phyloP scores from a whole-genome alignment of 2,888 invertebrate genomes.

The Cataglyphis altisquamis region DNA sequence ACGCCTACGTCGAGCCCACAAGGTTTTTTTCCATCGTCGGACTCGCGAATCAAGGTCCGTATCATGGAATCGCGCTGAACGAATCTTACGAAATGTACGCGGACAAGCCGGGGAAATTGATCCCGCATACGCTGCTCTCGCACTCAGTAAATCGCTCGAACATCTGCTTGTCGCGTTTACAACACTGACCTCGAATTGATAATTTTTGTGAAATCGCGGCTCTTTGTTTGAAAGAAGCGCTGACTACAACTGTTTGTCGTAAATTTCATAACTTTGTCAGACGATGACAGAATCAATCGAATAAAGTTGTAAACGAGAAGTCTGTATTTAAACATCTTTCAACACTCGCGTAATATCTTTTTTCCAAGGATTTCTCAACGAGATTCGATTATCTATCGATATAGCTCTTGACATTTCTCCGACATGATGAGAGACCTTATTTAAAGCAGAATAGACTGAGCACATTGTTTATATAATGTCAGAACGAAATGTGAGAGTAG shows the following conservation, averaged over 20 bases:
- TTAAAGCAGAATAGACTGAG: background rate
- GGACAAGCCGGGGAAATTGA: conserved; percentile 56
- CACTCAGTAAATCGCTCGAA: conserved; percentile 37
- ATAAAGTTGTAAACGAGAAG: background rate
- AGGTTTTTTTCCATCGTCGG: conserved; percentile 67
- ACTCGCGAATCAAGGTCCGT: conserved; percentile 21
- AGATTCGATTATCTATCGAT: background rate
- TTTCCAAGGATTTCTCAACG: background rate
- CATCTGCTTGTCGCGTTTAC: conserved; percentile 50
- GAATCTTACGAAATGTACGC: conserved; percentile 35
- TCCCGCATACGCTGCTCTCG: conserved; percentile 36
- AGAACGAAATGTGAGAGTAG: background rate
- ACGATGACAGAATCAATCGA: background rate
- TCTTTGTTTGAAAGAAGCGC: background rate
- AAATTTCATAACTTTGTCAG: background rate
- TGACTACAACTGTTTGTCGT: background rate
- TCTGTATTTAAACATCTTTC: background rate
- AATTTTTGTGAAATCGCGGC: background rate
- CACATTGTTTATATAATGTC: background rate
- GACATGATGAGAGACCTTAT: background rate
- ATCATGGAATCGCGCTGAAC: conserved; percentile 26
- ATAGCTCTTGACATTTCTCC: background rate
- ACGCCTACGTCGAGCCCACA: conserved; percentile 80
- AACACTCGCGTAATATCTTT: background rate
- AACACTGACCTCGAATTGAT: background rate